These are phyloP conservation scores for Sparidentex hasta DNA, from an alignment of 2,797 vertebrate genomes.

Conservation along the genomic window DNA sequence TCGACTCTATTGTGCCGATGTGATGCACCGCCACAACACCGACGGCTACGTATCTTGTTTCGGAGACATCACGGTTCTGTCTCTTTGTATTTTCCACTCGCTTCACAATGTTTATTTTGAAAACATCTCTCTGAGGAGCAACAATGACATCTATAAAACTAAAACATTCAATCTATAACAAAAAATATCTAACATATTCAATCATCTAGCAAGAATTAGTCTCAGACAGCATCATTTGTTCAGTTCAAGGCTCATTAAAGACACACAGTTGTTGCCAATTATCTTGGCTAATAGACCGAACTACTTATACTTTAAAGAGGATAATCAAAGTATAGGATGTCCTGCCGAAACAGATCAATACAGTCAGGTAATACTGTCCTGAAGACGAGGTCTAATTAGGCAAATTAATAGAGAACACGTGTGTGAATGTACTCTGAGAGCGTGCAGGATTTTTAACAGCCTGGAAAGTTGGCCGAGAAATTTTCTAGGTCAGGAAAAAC, in stretches of 20 bases:
- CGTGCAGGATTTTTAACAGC: conserved; percentile 47
- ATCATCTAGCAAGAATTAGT: background rate
- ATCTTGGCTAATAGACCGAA: conserved; percentile 13
- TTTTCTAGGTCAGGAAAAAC: conserved; percentile 69
- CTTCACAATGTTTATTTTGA: background rate
- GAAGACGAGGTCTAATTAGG: conserved; percentile 34
- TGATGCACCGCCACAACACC: conserved; percentile 35
- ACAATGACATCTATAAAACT: background rate
- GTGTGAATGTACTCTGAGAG: conserved; percentile 26
- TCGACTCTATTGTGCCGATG: conserved; percentile 48
- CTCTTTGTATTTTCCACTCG: conserved; percentile 20
- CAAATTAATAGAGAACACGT: conserved; percentile 27
- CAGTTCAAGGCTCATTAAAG: background rate
- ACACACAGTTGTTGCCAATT: conserved; percentile 21
- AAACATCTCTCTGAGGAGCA: background rate
- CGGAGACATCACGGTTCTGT: conserved; percentile 34
- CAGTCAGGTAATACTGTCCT: background rate
- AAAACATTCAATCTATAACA: background rate
- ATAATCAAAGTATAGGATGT: background rate
- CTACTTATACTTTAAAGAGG: background rate
- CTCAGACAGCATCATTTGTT: background rate
- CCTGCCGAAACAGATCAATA: background rate
- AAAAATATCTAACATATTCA: background rate
- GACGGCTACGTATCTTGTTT: conserved; percentile 66
- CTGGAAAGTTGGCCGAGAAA: conserved; percentile 72